Conservation (phyloP, 2,888 invertebrate genomes). For the Drosophila buzzatii region DNA sequence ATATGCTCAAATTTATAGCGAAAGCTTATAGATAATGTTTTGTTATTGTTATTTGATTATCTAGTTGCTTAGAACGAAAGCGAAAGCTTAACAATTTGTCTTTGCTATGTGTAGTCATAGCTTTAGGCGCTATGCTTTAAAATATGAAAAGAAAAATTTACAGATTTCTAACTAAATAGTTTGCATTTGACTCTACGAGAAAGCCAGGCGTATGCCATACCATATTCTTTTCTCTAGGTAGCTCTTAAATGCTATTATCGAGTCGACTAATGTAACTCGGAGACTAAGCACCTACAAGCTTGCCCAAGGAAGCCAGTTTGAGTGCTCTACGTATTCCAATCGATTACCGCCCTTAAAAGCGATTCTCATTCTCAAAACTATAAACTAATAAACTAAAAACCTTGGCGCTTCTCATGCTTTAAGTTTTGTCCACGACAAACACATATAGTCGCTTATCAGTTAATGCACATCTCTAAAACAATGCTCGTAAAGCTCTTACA, state of each 20-base stretch:
- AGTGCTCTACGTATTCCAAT: not conserved
- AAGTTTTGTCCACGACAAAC: not conserved
- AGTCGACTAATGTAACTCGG: too few species aligned
- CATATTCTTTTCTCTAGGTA: not conserved
- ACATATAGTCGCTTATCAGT: not conserved
- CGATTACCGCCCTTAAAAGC: too few species aligned
- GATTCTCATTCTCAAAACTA: too few species aligned
- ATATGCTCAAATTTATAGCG: not conserved
- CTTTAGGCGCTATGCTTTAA: not conserved
- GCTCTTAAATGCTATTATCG: not conserved
- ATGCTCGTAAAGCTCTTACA: conserved; percentile 86
- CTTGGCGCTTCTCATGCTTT: not conserved
- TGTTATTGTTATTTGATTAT: not conserved
- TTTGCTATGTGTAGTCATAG: not conserved
- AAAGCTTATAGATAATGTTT: conserved; percentile 1
- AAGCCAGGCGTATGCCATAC: not conserved
- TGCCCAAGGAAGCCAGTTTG: not conserved
- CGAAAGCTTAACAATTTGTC: not conserved
- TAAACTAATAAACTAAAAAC: too few species aligned
- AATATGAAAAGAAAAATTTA: not conserved
- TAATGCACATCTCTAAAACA: conserved; percentile 36
- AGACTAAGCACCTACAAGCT: not conserved
- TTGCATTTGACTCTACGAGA: not conserved
- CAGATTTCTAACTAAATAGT: not conserved
- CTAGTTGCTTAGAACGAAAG: not conserved